Percentiles rank a stretch among this genome's conserved stretches.
These are phyloP conservation scores for Tetramorium parvispinum DNA, from an alignment of 1,140 invertebrate species.

Conservation along the genomic window DNA sequence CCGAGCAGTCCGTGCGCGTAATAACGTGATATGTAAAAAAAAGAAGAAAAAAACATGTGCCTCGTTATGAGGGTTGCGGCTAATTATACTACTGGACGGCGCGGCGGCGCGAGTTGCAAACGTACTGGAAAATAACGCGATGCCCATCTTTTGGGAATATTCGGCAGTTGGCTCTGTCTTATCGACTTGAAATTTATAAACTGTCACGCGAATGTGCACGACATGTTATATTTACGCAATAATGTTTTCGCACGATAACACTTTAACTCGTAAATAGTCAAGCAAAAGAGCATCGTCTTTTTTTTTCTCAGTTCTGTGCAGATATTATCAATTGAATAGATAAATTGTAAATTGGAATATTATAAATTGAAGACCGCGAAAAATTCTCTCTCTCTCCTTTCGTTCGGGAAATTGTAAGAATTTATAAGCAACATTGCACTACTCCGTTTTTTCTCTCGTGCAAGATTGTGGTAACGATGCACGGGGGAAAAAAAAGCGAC, in stretches of 20 bases:
- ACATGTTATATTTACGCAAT: background rate
- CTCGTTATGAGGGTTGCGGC: background rate
- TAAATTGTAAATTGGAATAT: too few species aligned
- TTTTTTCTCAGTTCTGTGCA: background rate
- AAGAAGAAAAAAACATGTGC: background rate
- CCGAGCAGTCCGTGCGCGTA: background rate
- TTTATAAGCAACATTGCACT: background rate
- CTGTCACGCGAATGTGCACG: background rate
- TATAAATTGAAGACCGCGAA: too few species aligned
- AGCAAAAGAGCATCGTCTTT: background rate
- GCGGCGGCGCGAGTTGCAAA: background rate
- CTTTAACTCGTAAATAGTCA: background rate
- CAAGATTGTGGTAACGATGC: background rate
- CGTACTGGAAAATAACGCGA: background rate
- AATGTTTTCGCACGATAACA: slow-evolving; percentile 10
- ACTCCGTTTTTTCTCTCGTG: background rate
- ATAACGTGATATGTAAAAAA: background rate
- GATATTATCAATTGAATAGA: background rate
- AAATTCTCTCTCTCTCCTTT: background rate
- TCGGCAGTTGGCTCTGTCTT: background rate
- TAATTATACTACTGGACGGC: background rate
- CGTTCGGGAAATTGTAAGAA: background rate
- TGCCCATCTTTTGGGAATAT: background rate
- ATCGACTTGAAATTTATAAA: slow-evolving; percentile 4
- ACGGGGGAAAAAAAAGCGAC: background rate